Base-by-base conservation (phyloP, 2,888 invertebrate species). In the Dryococelus australis region DNA sequence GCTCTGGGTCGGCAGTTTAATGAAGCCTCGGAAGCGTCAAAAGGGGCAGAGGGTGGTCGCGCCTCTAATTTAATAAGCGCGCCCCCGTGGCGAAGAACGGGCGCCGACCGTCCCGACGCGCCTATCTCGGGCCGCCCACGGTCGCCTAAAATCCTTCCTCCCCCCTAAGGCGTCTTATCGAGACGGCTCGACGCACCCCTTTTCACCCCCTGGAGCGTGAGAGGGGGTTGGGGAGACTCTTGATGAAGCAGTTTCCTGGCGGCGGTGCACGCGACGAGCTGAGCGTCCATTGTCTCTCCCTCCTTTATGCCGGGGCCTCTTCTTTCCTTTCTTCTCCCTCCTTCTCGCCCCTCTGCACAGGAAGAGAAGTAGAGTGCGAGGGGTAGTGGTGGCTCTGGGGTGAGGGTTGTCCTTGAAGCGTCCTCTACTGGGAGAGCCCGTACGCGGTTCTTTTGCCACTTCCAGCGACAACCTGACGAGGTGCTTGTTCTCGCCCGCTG, bases 241-340 rank as follows among this genome's bases (percentile, higher is more conserved):
- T 65, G 65, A 65, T 65, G 65, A 65, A 65, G 24, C 65, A 65
- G 65, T 65, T n/a, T 65, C 65, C 65, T 65, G 65, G 65, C 65
- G 20, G 20, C 65, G n/a, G 65, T n/a, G 65, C 65, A 20, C n/a
- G 24, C 65, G n/a, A 65, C 65, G 65, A 65, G 24, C 24, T 24
- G 65, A 65, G 24, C 65, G 20, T n/a, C 65, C n/a, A 65, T 65
- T 65, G 65, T 65, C 24, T 65, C 65, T 24, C 65, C 65, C 65
- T 24, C 65, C n/a, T 65, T 24, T n/a, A 20, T n/a, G 1, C n/a
- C 65, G 8, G 12, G 47, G 47, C 47, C 47, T 47, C 47, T 47
- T 47, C 47, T 47, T 47, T 24, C n/a, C 65, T 24, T 24, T n/a
- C 65, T 24, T 24, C 47, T 47, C 35, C 35, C 35, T 35, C 51